These are phyloP conservation scores for Ophion slaviceki DNA, from an alignment of 2,888 invertebrate genomes.

Conservation along the genomic window DNA sequence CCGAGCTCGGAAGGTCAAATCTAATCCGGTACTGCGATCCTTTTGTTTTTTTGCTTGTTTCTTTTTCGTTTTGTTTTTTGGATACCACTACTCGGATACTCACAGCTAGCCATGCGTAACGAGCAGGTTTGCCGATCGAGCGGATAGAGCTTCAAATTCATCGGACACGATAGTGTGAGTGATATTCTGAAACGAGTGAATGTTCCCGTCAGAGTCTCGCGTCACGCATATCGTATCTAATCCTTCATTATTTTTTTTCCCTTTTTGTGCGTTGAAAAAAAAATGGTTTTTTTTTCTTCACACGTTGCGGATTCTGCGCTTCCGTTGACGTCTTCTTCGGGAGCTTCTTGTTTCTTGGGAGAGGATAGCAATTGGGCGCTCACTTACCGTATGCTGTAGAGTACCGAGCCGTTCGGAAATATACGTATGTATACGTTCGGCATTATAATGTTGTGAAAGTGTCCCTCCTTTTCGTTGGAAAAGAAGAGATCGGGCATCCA, in stretches of 20 bases:
- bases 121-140: slow-evolving; percentile 98
- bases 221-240: slow-evolving; percentile 68
- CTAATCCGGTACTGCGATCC: slow-evolving; percentile 40
- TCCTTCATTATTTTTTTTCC: slow-evolving; percentile 29
- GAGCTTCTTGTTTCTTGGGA: neutral
- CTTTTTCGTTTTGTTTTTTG: slow-evolving; percentile 35
- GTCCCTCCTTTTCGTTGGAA: slow-evolving; percentile 98
- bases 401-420: slow-evolving; percentile 96
- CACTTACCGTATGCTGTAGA: slow-evolving; percentile 95
- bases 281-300: too few species aligned
- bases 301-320: too few species aligned
- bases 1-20: slow-evolving; percentile 39
- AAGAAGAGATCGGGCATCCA: slow-evolving; percentile 99
- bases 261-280: slow-evolving; percentile 26
- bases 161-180: slow-evolving; percentile 97
- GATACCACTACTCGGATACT: slow-evolving; percentile 85
- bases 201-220: slow-evolving; percentile 67
- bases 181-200: slow-evolving; percentile 89
- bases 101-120: slow-evolving; percentile 98
- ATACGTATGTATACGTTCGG: slow-evolving; percentile 98
- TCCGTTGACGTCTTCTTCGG: neutral
- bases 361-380: slow-evolving; percentile 33
- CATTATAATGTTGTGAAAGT: slow-evolving; percentile 99
- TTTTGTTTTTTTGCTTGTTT: slow-evolving; percentile 33
- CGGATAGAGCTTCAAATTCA: slow-evolving; percentile 98